Evolutionary conservation across 2,888 invertebrate species (phyloP), one percentile per base, ranked within the genome.

Genomic region (Exephanes ischioxanthus): DNA sequence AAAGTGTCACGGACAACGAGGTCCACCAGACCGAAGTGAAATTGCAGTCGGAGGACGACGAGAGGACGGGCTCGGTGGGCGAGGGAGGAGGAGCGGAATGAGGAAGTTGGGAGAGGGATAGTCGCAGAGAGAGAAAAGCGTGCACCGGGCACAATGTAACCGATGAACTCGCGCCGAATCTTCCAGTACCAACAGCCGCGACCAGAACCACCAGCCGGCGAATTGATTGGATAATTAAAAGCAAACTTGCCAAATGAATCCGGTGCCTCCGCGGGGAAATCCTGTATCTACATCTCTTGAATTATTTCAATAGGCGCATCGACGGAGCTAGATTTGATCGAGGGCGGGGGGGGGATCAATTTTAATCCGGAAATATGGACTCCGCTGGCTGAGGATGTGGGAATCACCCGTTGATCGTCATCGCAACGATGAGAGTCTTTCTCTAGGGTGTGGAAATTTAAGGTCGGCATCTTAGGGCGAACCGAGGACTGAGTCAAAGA

Each of bases 1-100:
- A 93, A 93, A 93, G 92, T 94, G 94, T 93, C 94, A 93, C 88
- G 86, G 92, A 84, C 94, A 93, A 93, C 92, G 88, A 91, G 92
- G 88, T 92, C 91, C 92, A 92, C 90, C 93, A 93, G 93, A 93
- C 93, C 93, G 91, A 90, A 91, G 89, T 90, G 90, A 91, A 93
- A 93, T 93, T 92, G 91, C 90, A 90, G 90, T 90, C 89, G 86
- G 86, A 82, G 88, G 77, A 87, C 81, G 88, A 75, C 11, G 71
- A 48, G 67, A 55, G 48, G 2, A 63, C 33, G 51, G 22, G 58
- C 26, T 26, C 58, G 66, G 55, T 26, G 41, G 41, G 6, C 19
- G 11, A 41, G 48, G 22, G 30, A 37, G 53, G 67, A 37, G n/a
- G 68, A 70, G 73, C 26, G 26, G 14, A 37, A 48, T 16, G 45